phyloP scores from a whole-genome alignment of 2,888 invertebrate species.

The Diachrysia chrysitis region DNA sequence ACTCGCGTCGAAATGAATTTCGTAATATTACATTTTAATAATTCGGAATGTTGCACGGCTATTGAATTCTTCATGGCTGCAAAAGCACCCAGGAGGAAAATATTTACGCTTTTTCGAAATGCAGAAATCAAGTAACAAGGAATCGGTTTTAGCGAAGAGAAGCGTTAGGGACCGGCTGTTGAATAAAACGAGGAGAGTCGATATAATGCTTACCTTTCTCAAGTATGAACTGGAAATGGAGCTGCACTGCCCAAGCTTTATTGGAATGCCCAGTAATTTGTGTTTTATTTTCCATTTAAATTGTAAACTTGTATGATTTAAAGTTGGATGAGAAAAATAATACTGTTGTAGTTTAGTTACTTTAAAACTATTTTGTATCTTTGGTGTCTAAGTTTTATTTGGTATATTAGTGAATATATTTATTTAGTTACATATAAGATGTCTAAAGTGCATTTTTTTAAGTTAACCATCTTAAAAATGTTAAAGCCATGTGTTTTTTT shows the following conservation, averaged over 20 bases:
- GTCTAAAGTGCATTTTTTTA: too few species aligned
- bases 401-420: background rate
- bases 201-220: conserved; percentile 82
- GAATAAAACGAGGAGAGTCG: conserved; percentile 82
- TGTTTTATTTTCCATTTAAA: conserved; percentile 30
- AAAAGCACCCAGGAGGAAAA: conserved; percentile 86
- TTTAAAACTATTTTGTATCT: background rate
- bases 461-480: too few species aligned
- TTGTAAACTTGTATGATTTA: conserved; percentile 1
- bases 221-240: conserved; percentile 76
- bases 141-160: conserved; percentile 87
- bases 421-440: too few species aligned
- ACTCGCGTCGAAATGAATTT: conserved; percentile 57
- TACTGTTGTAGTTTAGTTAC: too few species aligned
- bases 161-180: conserved; percentile 80
- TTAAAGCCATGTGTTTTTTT: too few species aligned
- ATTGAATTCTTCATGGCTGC: conserved; percentile 82
- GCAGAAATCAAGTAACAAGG: conserved; percentile 89
- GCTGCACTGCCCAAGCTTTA: conserved; percentile 62
- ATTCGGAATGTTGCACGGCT: conserved; percentile 77
- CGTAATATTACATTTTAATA: conserved; percentile 75
- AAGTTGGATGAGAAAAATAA: too few species aligned
- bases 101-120: conserved; percentile 89
- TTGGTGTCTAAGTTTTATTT: background rate
- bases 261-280: conserved; percentile 56